Percentiles rank a stretch among this genome's conserved stretches.
Conservation (phyloP, 2,113 vertebrate genomes). For the Prionailurus bengalensis region DNA sequence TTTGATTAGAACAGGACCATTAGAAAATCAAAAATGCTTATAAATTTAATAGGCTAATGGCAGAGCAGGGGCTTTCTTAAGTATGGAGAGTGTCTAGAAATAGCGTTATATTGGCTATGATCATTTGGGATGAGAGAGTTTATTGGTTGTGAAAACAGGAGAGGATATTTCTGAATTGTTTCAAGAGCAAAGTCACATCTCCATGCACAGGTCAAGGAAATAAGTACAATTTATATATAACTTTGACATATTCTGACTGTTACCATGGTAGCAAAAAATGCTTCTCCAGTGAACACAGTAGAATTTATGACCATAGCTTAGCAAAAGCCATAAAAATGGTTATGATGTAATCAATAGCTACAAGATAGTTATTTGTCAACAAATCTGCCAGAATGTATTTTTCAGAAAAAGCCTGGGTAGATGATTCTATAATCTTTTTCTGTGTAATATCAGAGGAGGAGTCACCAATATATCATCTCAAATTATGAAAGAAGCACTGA, state of each 20-base stretch:
- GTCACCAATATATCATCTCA: background rate
- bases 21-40: constrained; percentile 49
- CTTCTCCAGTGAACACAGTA: background rate
- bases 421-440: background rate
- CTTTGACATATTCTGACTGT: background rate
- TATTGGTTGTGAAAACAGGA: background rate
- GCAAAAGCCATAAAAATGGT: background rate
- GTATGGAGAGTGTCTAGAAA: background rate
- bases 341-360: background rate
- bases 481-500: background rate
- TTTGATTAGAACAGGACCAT: background rate
- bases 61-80: background rate
- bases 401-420: background rate
- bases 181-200: background rate
- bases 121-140: background rate
- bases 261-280: background rate
- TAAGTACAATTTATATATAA: background rate
- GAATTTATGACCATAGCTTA: background rate
- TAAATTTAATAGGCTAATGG: background rate
- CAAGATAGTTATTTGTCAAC: background rate
- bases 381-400: background rate
- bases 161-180: background rate
- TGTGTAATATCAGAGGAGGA: background rate
- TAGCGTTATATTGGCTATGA: background rate
- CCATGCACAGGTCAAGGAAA: background rate